Evolutionary conservation across 2,888 invertebrate species (phyloP), one percentile per base, ranked within the genome.

Genomic region (Camptogramma bilineatum): DNA sequence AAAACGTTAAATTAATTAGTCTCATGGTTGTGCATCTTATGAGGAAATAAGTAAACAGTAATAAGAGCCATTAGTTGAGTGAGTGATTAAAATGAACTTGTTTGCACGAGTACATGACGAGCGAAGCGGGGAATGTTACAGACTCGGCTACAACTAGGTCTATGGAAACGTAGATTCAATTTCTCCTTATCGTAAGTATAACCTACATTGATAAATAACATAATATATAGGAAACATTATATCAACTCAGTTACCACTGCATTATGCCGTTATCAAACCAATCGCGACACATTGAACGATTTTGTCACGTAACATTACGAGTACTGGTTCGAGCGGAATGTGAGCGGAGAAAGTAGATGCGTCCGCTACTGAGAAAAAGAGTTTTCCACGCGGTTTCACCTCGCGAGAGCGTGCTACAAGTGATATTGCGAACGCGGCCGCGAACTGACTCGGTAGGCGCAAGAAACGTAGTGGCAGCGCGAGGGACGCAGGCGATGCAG

Each of bases 321-420:
- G 42, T 48, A 65, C 62, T 51, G 62, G 66, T 66, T 62, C 48
- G 28, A 50, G 74, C 82, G 89, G 91, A 89, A 91, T 91, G 91
- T 86, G 87, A 87, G 66, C 78, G 86, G 92, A 89, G 93, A 93
- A 93, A 93, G 93, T 91, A 80, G 87, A 82, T 87, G 86, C 87
- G 88, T 84, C 86, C 85, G 88, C 78, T 89, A 86, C 86, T 74
- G 80, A 88, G 91, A 89, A 92, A 90, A 91, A 89, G 80, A 85
- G 86, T 90, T 92, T 91, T 91, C 87, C 90, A 86, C 83, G 83
- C 84, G 85, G 88, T 92, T 91, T 91, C 92, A 87, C 91, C 83
- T 82, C 84, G 87, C 83, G 85, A 86, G 86, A 86, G 83, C 74
- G 76, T 73, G 78, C 81, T 88, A 90, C 90, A 87, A 86, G 90